Conservation (phyloP, 2,797 vertebrate species). For the Lacerta viridis region DNA sequence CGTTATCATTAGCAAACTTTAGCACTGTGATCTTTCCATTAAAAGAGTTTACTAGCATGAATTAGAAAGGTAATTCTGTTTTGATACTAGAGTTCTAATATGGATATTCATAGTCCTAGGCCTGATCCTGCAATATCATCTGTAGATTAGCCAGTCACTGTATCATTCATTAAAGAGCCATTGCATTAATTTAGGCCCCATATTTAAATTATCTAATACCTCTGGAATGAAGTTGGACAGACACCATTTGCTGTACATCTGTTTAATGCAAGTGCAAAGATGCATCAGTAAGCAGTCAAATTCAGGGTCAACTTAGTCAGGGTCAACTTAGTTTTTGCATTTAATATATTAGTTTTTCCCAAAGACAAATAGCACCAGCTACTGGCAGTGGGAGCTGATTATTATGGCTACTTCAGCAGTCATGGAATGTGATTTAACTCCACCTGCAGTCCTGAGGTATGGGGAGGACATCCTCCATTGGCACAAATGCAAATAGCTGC, state of each 20-base stretch:
- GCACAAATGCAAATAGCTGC: neutral
- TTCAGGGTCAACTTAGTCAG: neutral
- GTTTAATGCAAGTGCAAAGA: neutral
- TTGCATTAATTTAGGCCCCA: neutral
- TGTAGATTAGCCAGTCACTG: neutral
- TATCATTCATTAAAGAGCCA: slow-evolving; percentile 7
- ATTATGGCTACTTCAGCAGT: neutral
- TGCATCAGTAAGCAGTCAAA: neutral
- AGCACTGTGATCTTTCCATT: neutral
- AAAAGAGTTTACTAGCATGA: neutral
- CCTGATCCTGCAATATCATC: neutral
- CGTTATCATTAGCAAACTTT: slow-evolving; percentile 1
- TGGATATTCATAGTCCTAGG: neutral
- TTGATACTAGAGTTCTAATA: neutral
- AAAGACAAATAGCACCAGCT: neutral
- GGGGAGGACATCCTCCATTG: neutral
- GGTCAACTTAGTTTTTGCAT: neutral
- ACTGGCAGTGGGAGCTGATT: neutral
- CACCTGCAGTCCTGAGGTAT: neutral
- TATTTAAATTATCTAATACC: slow-evolving; percentile 2
- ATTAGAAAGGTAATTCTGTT: slow-evolving; percentile 11
- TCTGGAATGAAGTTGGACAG: neutral
- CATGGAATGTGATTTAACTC: neutral
- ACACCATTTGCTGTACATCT: neutral
- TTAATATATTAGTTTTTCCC: neutral